These are phyloP conservation scores for Apis laboriosa DNA, from an alignment of 1,140 invertebrate genomes.

Conservation along the genomic window DNA sequence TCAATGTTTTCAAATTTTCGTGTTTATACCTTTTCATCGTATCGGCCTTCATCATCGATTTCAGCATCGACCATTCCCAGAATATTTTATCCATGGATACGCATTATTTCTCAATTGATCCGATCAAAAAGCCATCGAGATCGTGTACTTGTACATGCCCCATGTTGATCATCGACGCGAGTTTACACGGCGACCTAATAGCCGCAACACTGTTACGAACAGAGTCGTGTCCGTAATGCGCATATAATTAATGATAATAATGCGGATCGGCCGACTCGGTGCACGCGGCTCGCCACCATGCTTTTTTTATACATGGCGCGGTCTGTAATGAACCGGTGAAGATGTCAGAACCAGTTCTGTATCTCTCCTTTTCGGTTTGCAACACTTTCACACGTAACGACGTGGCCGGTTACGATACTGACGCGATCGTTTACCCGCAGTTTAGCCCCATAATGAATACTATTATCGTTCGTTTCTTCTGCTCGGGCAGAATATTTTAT, in stretches of 20 bases:
- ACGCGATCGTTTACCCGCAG: constrained; percentile 57
- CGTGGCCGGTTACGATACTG: constrained; percentile 50
- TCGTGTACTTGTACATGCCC: not conserved
- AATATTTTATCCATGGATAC: not conserved
- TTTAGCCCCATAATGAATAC: constrained; percentile 59
- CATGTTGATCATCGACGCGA: not conserved
- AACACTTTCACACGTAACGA: constrained; percentile 49
- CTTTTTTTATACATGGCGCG: constrained; percentile 54
- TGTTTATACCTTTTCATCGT: too few species aligned
- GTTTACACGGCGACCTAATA: constrained; percentile 41
- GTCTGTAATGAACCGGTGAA: constrained; percentile 61
- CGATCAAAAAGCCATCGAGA: not conserved
- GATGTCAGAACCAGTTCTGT: constrained; percentile 67
- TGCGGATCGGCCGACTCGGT: constrained; percentile 38
- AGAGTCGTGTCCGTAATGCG: constrained; percentile 57
- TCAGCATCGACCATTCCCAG: too few species aligned
- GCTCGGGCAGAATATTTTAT: constrained; percentile 46
- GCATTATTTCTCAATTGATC: not conserved
- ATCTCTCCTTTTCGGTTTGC: constrained; percentile 59
- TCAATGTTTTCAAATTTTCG: too few species aligned
- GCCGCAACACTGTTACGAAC: constrained; percentile 61
- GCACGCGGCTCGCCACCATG: constrained; percentile 14
- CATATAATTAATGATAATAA: constrained; percentile 69
- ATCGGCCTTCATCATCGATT: too few species aligned
- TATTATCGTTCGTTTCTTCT: constrained; percentile 42